A percentile compares a stretch with the other conserved stretches of the same genome.
Evolutionary conservation across 2,113 vertebrate genomes (phyloP).

Genomic region (Podocnemis expansa): DNA sequence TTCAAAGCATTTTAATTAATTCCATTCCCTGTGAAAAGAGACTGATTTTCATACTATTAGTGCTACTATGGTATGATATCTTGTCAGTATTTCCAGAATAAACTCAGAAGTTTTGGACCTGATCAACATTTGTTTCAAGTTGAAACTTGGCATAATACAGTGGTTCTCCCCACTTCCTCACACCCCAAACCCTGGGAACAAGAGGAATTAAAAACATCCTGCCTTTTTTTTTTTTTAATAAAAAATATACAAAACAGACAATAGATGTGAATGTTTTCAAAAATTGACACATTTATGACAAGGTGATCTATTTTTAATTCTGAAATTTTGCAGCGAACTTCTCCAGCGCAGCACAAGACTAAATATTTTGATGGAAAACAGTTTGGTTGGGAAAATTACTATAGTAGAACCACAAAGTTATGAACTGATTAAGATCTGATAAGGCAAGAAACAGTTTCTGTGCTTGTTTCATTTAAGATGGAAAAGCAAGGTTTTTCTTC

Average conservation of each 20-base stretch:
- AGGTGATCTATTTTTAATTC: conserved; percentile 2
- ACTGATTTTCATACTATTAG: background rate
- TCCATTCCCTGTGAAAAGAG: background rate
- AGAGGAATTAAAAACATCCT: background rate
- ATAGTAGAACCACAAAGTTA: background rate
- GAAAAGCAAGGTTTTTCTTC: too few relatives aligned
- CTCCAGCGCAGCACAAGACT: background rate
- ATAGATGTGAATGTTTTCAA: background rate
- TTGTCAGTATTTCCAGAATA: background rate
- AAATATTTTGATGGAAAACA: background rate
- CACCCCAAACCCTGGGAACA: conserved; percentile 10
- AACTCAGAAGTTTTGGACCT: conserved; percentile 15
- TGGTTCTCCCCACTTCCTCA: too few relatives aligned
- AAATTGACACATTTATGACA: background rate
- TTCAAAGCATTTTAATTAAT: background rate
- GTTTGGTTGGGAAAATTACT: background rate
- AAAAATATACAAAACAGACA: background rate
- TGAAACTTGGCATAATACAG: background rate
- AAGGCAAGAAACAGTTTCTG: too few relatives aligned
- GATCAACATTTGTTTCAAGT: background rate
- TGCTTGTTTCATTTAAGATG: too few relatives aligned
- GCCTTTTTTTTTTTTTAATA: background rate
- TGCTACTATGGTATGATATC: background rate
- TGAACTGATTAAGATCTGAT: too few relatives aligned
- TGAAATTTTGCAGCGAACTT: conserved; percentile 35